A percentile compares a stretch with the other conserved stretches of the same genome.
phyloP scores from a whole-genome alignment of 2,888 invertebrate genomes.

The Resseliella maxima region DNA sequence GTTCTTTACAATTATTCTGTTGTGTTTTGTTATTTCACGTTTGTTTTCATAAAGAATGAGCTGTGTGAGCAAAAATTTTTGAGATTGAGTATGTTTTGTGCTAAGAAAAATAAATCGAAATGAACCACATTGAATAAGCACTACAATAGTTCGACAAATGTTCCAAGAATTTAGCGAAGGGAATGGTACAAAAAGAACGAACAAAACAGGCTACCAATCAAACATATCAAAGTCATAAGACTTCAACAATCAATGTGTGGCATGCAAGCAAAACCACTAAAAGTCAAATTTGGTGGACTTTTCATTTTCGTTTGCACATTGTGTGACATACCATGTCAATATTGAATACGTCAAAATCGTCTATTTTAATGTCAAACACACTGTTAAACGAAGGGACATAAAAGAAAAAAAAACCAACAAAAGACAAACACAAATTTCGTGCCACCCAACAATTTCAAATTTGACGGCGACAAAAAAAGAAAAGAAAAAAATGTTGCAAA shows the following conservation, averaged over 20 bases:
- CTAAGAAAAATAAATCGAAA: neutral
- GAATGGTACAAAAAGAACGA: neutral
- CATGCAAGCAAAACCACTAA: neutral
- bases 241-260: neutral
- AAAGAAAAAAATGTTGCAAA: neutral
- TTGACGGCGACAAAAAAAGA: neutral
- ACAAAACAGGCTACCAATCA: neutral
- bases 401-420: neutral
- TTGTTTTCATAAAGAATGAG: constrained; percentile 18
- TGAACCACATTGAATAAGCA: neutral
- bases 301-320: neutral
- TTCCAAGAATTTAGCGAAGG: neutral
- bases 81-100: neutral
- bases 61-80: neutral
- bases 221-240: constrained; percentile 31
- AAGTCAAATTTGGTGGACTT: neutral
- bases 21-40: neutral
- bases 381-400: no score
- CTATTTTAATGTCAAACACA: constrained; percentile 51
- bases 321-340: neutral
- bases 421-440: neutral
- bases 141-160: neutral
- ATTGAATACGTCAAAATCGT: constrained; percentile 45
- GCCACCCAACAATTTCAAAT: neutral
- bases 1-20: neutral